These are phyloP conservation scores for Panzeria rudis DNA, from an alignment of 2,888 invertebrate species.

Conservation along the genomic window DNA sequence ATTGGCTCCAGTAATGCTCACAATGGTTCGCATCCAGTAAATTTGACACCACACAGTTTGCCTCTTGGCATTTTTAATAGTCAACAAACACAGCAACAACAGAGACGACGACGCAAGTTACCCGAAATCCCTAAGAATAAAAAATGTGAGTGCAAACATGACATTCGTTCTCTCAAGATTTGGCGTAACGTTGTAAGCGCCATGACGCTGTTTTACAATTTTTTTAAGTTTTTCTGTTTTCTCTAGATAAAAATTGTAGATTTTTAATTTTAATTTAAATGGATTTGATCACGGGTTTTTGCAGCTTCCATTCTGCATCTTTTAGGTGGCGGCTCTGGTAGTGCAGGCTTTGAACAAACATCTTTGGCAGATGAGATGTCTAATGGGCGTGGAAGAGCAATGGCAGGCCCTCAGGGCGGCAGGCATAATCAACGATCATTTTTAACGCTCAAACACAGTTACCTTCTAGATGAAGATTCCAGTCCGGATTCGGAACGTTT, in stretches of 20 bases:
- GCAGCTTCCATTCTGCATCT: conserved; percentile 87
- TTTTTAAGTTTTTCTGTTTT: conserved; percentile 25
- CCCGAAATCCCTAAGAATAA: conserved; percentile 96
- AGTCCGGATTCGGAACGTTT: conserved; percentile 94
- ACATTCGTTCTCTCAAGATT: not conserved
- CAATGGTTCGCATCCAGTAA: conserved; percentile 69
- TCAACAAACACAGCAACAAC: conserved; percentile 72
- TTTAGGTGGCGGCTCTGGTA: conserved; percentile 78
- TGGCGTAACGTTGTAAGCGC: not conserved
- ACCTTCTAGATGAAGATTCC: conserved; percentile 91
- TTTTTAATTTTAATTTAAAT: conserved; percentile 69
- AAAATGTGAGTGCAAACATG: conserved; percentile 87
- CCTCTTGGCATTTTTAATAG: conserved; percentile 56
- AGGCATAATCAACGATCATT: conserved; percentile 84
- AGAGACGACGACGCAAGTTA: conserved; percentile 91
- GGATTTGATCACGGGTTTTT: conserved; percentile 77
- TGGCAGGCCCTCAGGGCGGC: conserved; percentile 79
- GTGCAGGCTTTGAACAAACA: conserved; percentile 84
- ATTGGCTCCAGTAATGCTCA: conserved; percentile 76
- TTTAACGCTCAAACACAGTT: conserved; percentile 89
- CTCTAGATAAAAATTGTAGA: conserved; percentile 48
- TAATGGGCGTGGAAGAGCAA: conserved; percentile 78
- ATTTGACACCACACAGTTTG: conserved; percentile 74
- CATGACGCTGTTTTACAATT: not conserved
- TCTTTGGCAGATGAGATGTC: conserved; percentile 83